Percentiles rank a stretch among this genome's conserved stretches.
Evolutionary conservation across 2,888 invertebrate species (phyloP).

Genomic region (Ariolimax columbianus): DNA sequence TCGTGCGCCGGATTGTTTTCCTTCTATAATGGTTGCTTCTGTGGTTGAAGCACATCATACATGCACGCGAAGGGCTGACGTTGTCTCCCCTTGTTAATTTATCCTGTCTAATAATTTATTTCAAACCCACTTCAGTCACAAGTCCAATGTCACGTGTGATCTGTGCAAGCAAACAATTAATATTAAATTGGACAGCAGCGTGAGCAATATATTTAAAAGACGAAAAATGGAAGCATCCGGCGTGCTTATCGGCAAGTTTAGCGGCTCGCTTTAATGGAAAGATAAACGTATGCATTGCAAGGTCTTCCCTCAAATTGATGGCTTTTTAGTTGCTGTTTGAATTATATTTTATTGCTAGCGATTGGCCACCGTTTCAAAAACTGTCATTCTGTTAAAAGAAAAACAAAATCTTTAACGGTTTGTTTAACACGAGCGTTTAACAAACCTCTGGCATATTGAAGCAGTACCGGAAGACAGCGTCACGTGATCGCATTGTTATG

Average conservation of each 20-base stretch:
- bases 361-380: constrained; percentile 16
- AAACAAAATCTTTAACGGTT: constrained; percentile 7
- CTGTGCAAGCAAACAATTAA: background rate
- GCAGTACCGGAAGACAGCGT: constrained; percentile 32
- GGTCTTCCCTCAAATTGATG: background rate
- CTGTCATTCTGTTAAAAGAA: constrained; percentile 16
- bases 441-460: constrained; percentile 19
- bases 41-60: no score
- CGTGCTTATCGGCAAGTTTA: constrained; percentile 20
- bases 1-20: no score
- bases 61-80: no score
- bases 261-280: constrained; percentile 25
- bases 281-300: constrained; percentile 22
- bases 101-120: constrained; percentile 9
- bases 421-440: constrained; percentile 31
- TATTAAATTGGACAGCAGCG: constrained; percentile 22
- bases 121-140: constrained; percentile 2
- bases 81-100: background rate
- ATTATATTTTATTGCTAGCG: constrained; percentile 31
- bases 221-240: background rate
- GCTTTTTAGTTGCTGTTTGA: constrained; percentile 35
- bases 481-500: constrained; percentile 31
- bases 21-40: no score
- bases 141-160: constrained; percentile 15
- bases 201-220: background rate